Conservation (phyloP, 2,888 invertebrate species). For the Aleiodes leptofemur region DNA sequence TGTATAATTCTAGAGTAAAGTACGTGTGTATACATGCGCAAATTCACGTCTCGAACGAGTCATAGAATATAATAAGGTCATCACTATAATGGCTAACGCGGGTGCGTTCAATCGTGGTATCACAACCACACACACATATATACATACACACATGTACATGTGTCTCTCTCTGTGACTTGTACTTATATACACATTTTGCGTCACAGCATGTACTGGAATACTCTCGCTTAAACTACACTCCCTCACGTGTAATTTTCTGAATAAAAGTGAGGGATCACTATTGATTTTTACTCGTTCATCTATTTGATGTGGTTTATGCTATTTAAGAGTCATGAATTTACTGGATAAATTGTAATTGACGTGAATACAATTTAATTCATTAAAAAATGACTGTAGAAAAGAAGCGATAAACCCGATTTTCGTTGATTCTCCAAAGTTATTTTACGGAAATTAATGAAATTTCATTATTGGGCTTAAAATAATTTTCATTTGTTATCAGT, state of each 20-base stretch:
- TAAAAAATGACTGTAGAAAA: too few species aligned
- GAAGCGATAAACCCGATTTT: too few species aligned
- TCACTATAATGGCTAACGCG: slow-evolving; percentile 18
- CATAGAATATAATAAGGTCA: slow-evolving; percentile 32
- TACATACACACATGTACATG: not conserved
- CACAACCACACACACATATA: slow-evolving; percentile 11
- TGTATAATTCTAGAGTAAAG: not conserved
- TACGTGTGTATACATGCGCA: not conserved
- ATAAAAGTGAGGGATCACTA: slow-evolving; percentile 11
- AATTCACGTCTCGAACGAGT: slow-evolving; percentile 19
- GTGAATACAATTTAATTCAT: too few species aligned
- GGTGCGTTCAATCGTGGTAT: slow-evolving; percentile 37
- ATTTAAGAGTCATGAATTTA: too few species aligned
- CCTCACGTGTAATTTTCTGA: not conserved
- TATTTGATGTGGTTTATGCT: slow-evolving; percentile 13
- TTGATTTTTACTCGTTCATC: slow-evolving; percentile 39
- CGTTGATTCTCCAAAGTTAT: too few species aligned
- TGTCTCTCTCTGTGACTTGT: too few species aligned
- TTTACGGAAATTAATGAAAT: too few species aligned
- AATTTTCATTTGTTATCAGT: too few species aligned
- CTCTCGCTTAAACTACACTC: too few species aligned
- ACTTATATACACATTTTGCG: slow-evolving; percentile 7
- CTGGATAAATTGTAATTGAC: too few species aligned
- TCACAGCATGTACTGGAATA: slow-evolving; percentile 16
- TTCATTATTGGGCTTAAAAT: too few species aligned